Evolutionary conservation across 2,888 invertebrate genomes (phyloP).

Genomic region (Anodontia alba): DNA sequence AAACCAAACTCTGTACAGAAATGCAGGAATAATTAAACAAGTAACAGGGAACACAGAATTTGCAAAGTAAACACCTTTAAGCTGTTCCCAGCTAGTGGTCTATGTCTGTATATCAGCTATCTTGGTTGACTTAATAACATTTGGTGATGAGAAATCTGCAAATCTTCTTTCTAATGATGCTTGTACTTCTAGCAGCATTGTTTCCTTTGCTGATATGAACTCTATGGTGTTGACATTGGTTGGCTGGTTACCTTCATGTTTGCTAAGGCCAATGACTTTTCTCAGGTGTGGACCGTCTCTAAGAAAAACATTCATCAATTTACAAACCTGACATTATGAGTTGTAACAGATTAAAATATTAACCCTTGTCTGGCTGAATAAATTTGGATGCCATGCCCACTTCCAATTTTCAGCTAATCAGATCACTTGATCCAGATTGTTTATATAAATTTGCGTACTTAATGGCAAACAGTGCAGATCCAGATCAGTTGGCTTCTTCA

Average conservation of each 20-base stretch:
- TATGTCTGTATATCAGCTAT: constrained; percentile 23
- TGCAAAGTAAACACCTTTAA: constrained; percentile 5
- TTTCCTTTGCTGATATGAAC: background rate
- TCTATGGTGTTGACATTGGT: background rate
- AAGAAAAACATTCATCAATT: background rate
- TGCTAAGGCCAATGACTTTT: background rate
- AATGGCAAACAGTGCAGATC: too few species aligned
- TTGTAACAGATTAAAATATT: too few species aligned
- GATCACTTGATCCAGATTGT: too few species aligned
- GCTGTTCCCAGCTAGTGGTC: background rate
- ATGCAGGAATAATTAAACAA: background rate
- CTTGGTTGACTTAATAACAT: constrained; percentile 7
- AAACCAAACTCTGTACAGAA: too few species aligned
- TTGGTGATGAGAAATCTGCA: constrained; percentile 14
- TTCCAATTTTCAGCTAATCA: too few species aligned
- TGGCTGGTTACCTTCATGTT: background rate
- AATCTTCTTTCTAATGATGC: background rate
- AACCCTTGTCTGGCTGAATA: too few species aligned
- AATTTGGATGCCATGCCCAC: too few species aligned
- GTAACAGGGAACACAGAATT: too few species aligned
- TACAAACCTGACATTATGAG: too few species aligned
- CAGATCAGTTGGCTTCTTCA: too few species aligned
- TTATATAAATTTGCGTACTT: too few species aligned
- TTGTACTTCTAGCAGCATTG: background rate
- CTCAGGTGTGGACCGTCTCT: constrained; percentile 32